Conservation (phyloP, 2,113 vertebrate species). For the Mesembrinibis cayennensis region DNA sequence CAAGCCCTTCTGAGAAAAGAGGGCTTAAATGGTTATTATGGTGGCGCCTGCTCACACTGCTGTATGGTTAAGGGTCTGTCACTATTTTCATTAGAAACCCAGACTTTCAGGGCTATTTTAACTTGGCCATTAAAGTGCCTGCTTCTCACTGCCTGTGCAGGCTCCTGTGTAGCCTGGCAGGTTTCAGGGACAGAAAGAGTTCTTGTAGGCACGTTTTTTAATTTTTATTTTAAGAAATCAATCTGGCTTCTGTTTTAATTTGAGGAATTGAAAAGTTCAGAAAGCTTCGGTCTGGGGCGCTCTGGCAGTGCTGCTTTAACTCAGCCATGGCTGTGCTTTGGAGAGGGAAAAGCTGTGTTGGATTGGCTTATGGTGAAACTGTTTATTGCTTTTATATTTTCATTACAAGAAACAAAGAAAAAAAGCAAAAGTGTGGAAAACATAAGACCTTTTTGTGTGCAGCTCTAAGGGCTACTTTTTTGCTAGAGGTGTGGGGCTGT, state of each 20-base stretch:
- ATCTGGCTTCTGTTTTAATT: not conserved
- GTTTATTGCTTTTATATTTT: not conserved
- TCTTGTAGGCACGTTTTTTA: not conserved
- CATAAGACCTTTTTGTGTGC: rapidly evolving
- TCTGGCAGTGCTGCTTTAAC: not conserved
- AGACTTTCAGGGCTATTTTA: slow-evolving; percentile 10
- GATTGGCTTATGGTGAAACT: not conserved
- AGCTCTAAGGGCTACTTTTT: not conserved
- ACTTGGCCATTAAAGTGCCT: not conserved
- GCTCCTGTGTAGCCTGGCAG: not conserved
- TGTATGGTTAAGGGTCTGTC: not conserved
- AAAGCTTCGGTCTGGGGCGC: not conserved
- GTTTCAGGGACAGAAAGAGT: not conserved
- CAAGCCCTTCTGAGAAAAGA: slow-evolving; percentile 61
- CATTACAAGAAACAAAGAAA: not conserved
- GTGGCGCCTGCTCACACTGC: slow-evolving; percentile 25
- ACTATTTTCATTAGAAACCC: slow-evolving; percentile 51
- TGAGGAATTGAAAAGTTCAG: not conserved
- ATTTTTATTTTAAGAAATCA: not conserved
- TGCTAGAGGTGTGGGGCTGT: not conserved
- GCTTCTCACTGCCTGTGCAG: not conserved
- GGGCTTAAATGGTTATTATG: slow-evolving; percentile 62
- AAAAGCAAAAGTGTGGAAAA: not conserved
- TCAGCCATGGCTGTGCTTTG: not conserved
- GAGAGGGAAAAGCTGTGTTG: not conserved